phyloP scores from a whole-genome alignment of 1,140 invertebrate genomes.

The Rhynchophorus ferrugineus region DNA sequence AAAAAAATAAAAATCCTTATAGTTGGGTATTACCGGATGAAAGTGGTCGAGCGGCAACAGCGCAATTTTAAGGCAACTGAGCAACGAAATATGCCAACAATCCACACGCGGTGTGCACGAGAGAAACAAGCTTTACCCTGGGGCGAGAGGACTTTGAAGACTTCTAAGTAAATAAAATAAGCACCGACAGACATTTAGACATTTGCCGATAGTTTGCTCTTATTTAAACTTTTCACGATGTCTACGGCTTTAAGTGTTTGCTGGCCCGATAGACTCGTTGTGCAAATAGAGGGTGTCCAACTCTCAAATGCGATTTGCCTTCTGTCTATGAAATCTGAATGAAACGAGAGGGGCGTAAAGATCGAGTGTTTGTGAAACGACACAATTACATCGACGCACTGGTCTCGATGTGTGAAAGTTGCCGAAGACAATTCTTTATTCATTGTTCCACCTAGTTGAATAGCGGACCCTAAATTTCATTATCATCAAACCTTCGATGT shows the following conservation, averaged over 20 bases:
- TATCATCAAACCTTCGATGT: too few species aligned
- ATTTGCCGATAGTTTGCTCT: conserved; percentile 21
- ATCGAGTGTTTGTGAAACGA: conserved; percentile 9
- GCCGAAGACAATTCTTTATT: too few species aligned
- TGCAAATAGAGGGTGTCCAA: conserved; percentile 11
- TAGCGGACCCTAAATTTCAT: too few species aligned
- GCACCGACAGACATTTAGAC: conserved; percentile 21
- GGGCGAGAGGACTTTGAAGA: conserved; percentile 10
- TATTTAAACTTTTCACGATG: conserved; percentile 18
- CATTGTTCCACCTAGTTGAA: too few species aligned
- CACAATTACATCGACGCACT: conserved; percentile 5
- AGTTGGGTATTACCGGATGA: neutral
- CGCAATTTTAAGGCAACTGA: conserved; percentile 14
- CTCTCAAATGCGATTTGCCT: conserved; percentile 6
- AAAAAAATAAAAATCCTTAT: too few species aligned
- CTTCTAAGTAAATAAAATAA: conserved; percentile 22
- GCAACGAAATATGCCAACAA: conserved; percentile 18
- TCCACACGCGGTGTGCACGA: conserved; percentile 20
- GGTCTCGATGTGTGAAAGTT: too few species aligned
- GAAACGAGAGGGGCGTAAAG: neutral
- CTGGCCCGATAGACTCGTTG: conserved; percentile 4
- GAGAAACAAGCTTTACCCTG: conserved; percentile 6
- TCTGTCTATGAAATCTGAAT: conserved; percentile 6
- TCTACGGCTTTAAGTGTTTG: conserved; percentile 15
- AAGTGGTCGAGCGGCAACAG: conserved; percentile 9